A percentile compares a stretch with the other conserved stretches of the same genome.
These are phyloP conservation scores for Amphipoea lucens DNA, from an alignment of 2,888 invertebrate species.

Conservation along the genomic window DNA sequence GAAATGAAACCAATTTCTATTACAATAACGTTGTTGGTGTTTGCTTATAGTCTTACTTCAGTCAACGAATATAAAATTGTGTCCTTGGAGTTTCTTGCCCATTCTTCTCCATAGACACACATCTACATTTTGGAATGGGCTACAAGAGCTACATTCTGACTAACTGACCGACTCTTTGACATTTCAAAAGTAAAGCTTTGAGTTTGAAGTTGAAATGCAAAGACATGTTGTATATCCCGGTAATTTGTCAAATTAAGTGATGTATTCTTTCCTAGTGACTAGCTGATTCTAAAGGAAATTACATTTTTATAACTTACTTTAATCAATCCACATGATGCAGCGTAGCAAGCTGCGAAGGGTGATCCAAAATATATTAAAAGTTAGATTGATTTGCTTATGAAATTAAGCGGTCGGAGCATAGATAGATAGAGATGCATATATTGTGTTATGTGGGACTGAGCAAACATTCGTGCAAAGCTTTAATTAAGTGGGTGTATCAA, in stretches of 20 bases:
- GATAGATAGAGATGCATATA: not conserved
- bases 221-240: not conserved
- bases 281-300: conserved; percentile 11
- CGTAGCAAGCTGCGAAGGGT: conserved; percentile 1
- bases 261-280: conserved; percentile 3
- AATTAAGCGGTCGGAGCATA: conserved; percentile 21
- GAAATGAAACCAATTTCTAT: not conserved
- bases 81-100: not conserved
- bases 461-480: conserved; percentile 11
- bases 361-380: conserved; percentile 30
- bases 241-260: conserved; percentile 31
- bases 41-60: not conserved
- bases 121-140: not conserved
- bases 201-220: conserved; percentile 1
- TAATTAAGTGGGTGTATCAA: conserved; percentile 39
- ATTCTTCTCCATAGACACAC: not conserved
- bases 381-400: conserved; percentile 42
- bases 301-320: conserved; percentile 43
- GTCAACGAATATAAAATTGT: not conserved
- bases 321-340: conserved; percentile 30
- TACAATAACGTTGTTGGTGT: not conserved
- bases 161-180: not conserved
- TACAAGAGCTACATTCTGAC: not conserved
- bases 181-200: not conserved
- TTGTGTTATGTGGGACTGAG: not conserved